Evolutionary conservation across 2,888 invertebrate species (phyloP).

Genomic region (Coleophora flavipennella): DNA sequence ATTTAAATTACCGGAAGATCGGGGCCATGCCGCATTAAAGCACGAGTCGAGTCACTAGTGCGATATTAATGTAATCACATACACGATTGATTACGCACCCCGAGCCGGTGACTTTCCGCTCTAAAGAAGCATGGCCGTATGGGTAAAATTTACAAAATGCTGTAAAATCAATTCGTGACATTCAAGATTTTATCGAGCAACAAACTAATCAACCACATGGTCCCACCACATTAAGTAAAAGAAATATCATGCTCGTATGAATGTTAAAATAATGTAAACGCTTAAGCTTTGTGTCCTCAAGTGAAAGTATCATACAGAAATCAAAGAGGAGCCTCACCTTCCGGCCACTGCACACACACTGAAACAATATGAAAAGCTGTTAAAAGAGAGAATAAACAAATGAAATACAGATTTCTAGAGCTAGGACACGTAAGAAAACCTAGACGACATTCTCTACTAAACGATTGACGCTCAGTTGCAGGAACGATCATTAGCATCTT

Average conservation of each 20-base stretch:
- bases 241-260: constrained; percentile 62
- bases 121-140: constrained; percentile 51
- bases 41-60: constrained; percentile 22
- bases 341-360: constrained; percentile 94
- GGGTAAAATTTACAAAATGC: constrained; percentile 38
- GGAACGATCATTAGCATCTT: no score
- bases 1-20: constrained; percentile 30
- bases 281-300: constrained; percentile 49
- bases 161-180: constrained; percentile 43
- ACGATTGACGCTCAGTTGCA: no score
- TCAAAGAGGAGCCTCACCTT: constrained; percentile 75
- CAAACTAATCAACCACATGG: constrained; percentile 50
- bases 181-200: constrained; percentile 48
- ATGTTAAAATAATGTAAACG: constrained; percentile 61
- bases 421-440: constrained; percentile 51
- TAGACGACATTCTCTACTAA: constrained; percentile 62
- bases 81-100: constrained; percentile 4
- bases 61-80: constrained; percentile 2
- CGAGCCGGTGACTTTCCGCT: constrained; percentile 18
- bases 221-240: constrained; percentile 59
- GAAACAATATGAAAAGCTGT: constrained; percentile 71
- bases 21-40: constrained; percentile 50
- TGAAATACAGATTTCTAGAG: constrained; percentile 17
- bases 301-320: constrained; percentile 30
- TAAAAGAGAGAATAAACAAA: constrained; percentile 11